These are phyloP conservation scores for Phycodurus eques DNA, from an alignment of 2,113 vertebrate species.

Conservation along the genomic window DNA sequence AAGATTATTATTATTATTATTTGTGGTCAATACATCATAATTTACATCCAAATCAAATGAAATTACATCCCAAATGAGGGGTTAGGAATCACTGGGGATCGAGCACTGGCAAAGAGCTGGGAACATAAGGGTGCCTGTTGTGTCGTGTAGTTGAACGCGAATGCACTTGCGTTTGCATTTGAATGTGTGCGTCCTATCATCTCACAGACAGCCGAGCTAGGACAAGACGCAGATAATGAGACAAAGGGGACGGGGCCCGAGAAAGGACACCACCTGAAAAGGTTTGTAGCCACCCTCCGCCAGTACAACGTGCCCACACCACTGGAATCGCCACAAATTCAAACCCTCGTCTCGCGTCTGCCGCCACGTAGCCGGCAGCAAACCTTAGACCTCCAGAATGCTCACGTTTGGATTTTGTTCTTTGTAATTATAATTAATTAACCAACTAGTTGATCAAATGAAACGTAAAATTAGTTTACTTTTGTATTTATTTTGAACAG, in stretches of 20 bases:
- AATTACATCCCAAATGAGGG: no score
- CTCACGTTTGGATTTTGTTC: no score
- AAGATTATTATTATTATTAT: neutral
- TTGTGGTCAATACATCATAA: neutral
- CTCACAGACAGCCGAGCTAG: slow-evolving; percentile 47
- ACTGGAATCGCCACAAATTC: neutral
- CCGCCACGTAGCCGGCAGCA: no score
- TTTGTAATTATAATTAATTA: no score
- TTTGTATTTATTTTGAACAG: no score
- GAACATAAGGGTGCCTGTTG: neutral
- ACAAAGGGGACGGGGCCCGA: slow-evolving; percentile 36
- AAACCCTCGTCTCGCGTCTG: no score
- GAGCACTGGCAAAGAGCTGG: no score
- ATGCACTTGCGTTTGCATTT: slow-evolving; percentile 7
- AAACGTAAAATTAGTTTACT: no score
- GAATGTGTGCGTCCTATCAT: slow-evolving; percentile 18
- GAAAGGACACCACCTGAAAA: slow-evolving; percentile 44
- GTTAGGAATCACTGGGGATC: neutral
- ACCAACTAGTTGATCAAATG: no score
- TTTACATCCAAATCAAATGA: no score
- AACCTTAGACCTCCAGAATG: no score
- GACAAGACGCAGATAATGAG: slow-evolving; percentile 25
- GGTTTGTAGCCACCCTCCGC: slow-evolving; percentile 52
- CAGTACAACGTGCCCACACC: neutral
- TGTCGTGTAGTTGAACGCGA: neutral